Conservation (phyloP, 1,140 invertebrate genomes). For the Periplaneta americana region DNA sequence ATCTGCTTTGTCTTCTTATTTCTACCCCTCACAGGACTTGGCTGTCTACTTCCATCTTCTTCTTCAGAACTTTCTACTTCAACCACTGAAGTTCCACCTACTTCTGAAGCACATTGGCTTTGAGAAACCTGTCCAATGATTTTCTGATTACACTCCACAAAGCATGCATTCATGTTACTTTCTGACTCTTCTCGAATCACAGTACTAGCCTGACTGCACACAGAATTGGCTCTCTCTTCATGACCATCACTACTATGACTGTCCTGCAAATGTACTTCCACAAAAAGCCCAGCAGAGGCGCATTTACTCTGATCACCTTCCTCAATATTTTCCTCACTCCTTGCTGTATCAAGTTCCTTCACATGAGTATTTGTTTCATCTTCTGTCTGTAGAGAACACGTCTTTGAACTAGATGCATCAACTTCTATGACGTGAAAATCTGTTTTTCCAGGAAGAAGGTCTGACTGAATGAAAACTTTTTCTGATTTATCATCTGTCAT, state of each 20-base stretch:
- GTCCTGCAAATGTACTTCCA: too few relatives aligned
- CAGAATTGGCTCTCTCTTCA: not conserved
- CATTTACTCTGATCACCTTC: not conserved
- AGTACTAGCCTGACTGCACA: not conserved
- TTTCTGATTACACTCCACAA: not conserved
- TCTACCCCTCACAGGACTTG: not conserved
- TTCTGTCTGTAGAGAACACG: not conserved
- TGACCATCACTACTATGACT: too few relatives aligned
- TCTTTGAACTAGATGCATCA: not conserved
- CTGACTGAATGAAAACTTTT: too few relatives aligned
- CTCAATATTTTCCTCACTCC: too few relatives aligned
- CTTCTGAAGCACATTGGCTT: not conserved
- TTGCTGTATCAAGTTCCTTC: not conserved
- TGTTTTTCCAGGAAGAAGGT: not conserved
- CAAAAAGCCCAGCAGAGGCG: not conserved
- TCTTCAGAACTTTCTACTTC: not conserved
- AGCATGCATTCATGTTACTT: not conserved
- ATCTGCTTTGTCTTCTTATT: not conserved
- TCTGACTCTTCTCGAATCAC: not conserved
- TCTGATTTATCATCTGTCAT: not conserved
- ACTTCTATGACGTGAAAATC: too few relatives aligned
- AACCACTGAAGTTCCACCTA: not conserved
- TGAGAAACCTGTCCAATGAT: not conserved
- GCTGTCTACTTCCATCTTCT: not conserved
- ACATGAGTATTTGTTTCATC: not conserved